Evolutionary conservation across 1,140 invertebrate species (phyloP), one percentile per base, ranked within the genome.

Genomic region (Ditylenchus dipsaci): DNA sequence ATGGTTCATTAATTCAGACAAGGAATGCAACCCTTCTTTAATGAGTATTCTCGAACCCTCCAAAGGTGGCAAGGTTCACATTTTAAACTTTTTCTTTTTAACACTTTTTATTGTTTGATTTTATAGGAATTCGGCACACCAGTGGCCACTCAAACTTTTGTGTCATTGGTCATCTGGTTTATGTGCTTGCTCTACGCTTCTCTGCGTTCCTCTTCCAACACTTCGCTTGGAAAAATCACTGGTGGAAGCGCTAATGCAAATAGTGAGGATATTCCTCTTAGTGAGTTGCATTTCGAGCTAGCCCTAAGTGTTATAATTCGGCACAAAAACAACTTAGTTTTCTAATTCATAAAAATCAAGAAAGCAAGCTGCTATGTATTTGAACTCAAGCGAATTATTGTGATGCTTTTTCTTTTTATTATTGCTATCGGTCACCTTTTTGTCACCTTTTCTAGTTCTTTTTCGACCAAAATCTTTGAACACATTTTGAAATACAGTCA

Each of bases 101-200:
- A 13, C 23, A 59, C 26, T 61, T 61, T 26, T 5, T 27, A 33
- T 61, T 5, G 13, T 3, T 19, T 19, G 21, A 30, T 33, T 61
- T 30, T 21, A 17, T 42, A 53, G 64, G 71, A 60, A 23, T 77
- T 66, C 63, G 76, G 43, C 49, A 78, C 64, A 21, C 71, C 68
- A 79, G 82, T 83, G 80, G 85, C 77, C 77, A 78, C 71, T 60
- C 79, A 84, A 67, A 84, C 91, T 72, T 90, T 97, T 66, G 89
- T 97, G 69, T 91, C 92, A 26, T 86, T 98, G 42, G 84, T 91
- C 11, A 91, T 98, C 75, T 98, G 93, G 91, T 89, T 95, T 76
- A 88, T 89, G 77, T 96, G 93, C 84, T 91, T 99, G 26, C 86
- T 98, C 17, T 98, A 97, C 84, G 79, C 81, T 23, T 79, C 80